Evolutionary conservation across 2,797 vertebrate species (phyloP), one percentile per base, ranked within the genome.

Genomic region (Protonibea diacanthus): DNA sequence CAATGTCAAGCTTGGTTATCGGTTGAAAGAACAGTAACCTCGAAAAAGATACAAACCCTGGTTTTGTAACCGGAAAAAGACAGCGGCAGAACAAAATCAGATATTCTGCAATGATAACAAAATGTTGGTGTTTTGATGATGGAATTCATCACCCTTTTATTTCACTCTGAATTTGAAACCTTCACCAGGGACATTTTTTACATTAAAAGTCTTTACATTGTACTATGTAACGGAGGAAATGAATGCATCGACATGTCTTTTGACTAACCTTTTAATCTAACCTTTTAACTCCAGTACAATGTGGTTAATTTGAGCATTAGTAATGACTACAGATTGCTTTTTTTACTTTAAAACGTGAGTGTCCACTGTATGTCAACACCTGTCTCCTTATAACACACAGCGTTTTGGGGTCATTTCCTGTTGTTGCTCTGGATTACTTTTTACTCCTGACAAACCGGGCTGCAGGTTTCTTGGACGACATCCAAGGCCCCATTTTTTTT

Each of bases 361-460:
- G 44, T 74, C 66, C 49, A 52, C 70, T 72, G 5, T 63, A 38
- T 72, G 69, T 70, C 69, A 74, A 63, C 82, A 86, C 80, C 69
- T 82, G 79, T 83, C 72, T 73, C 23, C 68, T 65, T 71, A 44
- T 38, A 57, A 57, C 77, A 63, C 60, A 70, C 69, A 47, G 49
- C 6, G 51, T 67, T 78, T 80, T 56, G 42, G 64, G 81, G 29
- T 87, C 52, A 58, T 74, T 85, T 73, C 47, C 75, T 65, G 62
- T 68, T 75, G 70, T 61, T 80, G 53, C 25, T 64, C 67, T 72
- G 72, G 77, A 85, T 75, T 81, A 74, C 40, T 66, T 80, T 80
- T 76, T 76, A 71, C 62, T 71, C 48, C 38, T 49, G 74, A 76
- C 42, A n/a, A 80, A 81, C 44, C 65, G 21, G 49, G 5, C 52